Evolutionary conservation across 2,113 vertebrate genomes (phyloP), one percentile per base, ranked within the genome.

Genomic region (Phalacrocorax aristotelis): DNA sequence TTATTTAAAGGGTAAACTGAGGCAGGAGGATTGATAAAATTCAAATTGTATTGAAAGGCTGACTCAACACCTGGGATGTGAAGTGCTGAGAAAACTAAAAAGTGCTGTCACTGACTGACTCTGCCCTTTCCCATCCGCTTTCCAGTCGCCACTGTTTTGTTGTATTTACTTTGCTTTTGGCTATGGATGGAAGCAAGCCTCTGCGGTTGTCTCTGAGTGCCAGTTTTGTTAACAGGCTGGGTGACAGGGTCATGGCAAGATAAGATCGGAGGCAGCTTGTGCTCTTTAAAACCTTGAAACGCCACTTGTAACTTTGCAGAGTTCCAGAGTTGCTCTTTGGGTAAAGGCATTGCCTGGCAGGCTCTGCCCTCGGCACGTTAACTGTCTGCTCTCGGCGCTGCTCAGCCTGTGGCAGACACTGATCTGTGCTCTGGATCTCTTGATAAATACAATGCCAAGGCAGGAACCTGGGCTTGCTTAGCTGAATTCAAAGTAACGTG

Each of bases 291-390:
- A 66, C 93, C 95, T 49, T 3, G 49, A 46, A 29, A 61, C 26
- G 81, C 66, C 81, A 5, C 84, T 62, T 3, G 74, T 25, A 90
- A 52, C 62, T 89, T 25, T 4, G 52, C 79, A 46, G 82, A 75
- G 72, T 46, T 69, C 40, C 20, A 34, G 60, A 25, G 21, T 34
- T 2, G 15, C 78, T 81, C 42, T 16, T 14, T 8, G 89, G 83
- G 36, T 69, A 21, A 32, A 65, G 95, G 83, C 91, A 38, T 11
- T 44, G 71, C 93, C 94, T 68, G 91, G 89, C 87, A 89, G 90
- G 93, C 75, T 90, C 57, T 66, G 83, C 91, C 87, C 72, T 74
- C 40, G 11, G 42, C 75, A 15, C 40, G 7, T 27, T 52, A 7
- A 7, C 65, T 54, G 69, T 8, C 78, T 75, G 89, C 90, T 87